phyloP scores from a whole-genome alignment of 1,140 invertebrate species.

The Panagrolaimus sp. region DNA sequence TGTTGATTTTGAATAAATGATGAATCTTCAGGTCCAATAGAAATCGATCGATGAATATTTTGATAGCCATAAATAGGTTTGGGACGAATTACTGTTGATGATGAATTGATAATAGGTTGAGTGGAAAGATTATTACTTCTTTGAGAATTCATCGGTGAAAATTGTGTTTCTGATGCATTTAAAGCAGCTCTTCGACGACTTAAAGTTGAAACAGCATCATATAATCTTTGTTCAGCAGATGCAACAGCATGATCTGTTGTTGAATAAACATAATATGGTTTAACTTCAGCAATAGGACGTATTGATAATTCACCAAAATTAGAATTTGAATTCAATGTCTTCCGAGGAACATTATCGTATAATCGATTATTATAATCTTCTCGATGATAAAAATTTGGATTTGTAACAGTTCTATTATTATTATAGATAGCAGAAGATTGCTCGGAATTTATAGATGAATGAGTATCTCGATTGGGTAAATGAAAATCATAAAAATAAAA shows the following conservation, averaged over 20 bases:
- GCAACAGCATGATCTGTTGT: conserved; percentile 9
- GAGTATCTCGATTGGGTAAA: too few species aligned
- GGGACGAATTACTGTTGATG: neutral
- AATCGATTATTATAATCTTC: conserved; percentile 12
- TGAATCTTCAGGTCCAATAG: neutral
- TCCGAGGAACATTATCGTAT: conserved; percentile 9
- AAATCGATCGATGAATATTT: neutral
- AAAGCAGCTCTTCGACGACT: conserved; percentile 4
- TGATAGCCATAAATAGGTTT: conserved; percentile 4
- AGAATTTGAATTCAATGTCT: neutral
- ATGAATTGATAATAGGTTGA: neutral
- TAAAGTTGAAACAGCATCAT: conserved; percentile 1
- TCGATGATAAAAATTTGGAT: too few species aligned
- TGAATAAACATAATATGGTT: conserved; percentile 9
- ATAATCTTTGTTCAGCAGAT: neutral
- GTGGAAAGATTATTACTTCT: neutral
- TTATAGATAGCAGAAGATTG: too few species aligned
- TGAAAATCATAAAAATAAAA: too few species aligned
- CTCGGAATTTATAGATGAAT: too few species aligned
- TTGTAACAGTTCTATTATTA: too few species aligned
- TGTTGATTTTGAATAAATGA: neutral
- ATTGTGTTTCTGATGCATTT: neutral
- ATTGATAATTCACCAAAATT: neutral
- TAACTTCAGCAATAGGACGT: conserved; percentile 10
- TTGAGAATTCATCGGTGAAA: neutral